Evolutionary conservation across 2,888 invertebrate genomes (phyloP), one percentile per base, ranked within the genome.

Genomic region (Xestobium rufovillosum): DNA sequence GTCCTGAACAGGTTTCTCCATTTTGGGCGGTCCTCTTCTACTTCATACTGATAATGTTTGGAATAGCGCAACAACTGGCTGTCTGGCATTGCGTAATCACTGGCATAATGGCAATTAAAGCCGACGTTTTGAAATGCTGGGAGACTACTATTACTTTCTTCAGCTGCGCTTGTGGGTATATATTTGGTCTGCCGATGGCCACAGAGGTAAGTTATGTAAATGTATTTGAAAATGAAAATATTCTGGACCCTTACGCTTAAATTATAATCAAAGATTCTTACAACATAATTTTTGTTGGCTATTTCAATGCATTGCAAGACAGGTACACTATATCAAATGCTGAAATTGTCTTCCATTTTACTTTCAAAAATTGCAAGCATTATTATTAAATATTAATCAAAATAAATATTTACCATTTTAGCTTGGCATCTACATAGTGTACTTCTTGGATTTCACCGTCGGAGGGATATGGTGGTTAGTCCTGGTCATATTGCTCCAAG

Each of bases 61-160:
- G 90, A 1, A 75, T 92, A 39, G 87, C 86, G 3, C 91, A 91
- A 53, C 83, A 90, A 67, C 69, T 90, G 49, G 89, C 88, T 1
- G 82, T 91, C 56, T 91, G 91, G 91, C 88, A 90, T 59, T 87
- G 87, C 55, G 85, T 91, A 34, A 83, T 90, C 42, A 82, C 86
- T 12, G 87, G 88, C 2, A 74, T 91, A 33, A 77, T 89, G 76
- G 73, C 87, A 26, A 73, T 89, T 60, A 78, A 84, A 65, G 67
- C 80, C n/a, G 71, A 76, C 57, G 71, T 75, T 43, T 63, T 90
- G 47, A 75, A 78, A 50, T 71, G 79, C 1, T 86, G 85, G 84
- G 83, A 86, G 64, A 84, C 84, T 1, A 83, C 83, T 3, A 83
- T 87, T 41, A 85, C 86, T 0, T 85, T 87, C 60, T 77, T 85